Conservation (phyloP, 2,797 vertebrate genomes). For the Anguilla megastoma region DNA sequence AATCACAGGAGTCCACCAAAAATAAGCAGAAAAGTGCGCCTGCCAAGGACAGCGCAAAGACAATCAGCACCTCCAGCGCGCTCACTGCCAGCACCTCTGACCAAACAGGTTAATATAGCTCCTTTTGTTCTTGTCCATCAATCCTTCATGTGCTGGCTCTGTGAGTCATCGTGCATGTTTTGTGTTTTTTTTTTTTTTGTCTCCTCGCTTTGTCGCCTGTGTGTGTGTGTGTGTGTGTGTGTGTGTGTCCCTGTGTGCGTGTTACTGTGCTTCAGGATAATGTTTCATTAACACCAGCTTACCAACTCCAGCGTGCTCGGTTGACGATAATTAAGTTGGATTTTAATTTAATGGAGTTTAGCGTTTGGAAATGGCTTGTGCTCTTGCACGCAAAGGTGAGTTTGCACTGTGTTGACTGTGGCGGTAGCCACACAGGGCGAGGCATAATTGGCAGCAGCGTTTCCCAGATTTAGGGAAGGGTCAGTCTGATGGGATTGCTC, state of each 20-base stretch:
- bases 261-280: slow-evolving; percentile 16
- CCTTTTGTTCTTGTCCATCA: slow-evolving; percentile 63
- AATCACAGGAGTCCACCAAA: slow-evolving; percentile 94
- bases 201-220: slow-evolving; percentile 28
- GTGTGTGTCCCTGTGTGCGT: not conserved
- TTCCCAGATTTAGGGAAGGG: not conserved
- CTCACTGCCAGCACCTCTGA: slow-evolving; percentile 79
- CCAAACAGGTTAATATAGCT: slow-evolving; percentile 83
- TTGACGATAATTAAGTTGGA: slow-evolving; percentile 23
- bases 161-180: slow-evolving; percentile 51
- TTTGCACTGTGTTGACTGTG: slow-evolving; percentile 22
- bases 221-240: slow-evolving; percentile 20
- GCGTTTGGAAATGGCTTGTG: slow-evolving; percentile 21
- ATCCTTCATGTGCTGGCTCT: slow-evolving; percentile 32
- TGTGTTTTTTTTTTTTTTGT: slow-evolving; percentile 40
- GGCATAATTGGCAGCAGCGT: not conserved
- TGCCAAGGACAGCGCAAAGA: slow-evolving; percentile 81
- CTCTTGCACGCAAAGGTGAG: slow-evolving; percentile 28
- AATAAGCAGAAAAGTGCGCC: slow-evolving; percentile 83
- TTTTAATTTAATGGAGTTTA: slow-evolving; percentile 18
- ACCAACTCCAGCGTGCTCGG: slow-evolving; percentile 20
- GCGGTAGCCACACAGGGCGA: not conserved
- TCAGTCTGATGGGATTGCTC: not conserved
- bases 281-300: slow-evolving; percentile 1
- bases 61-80: slow-evolving; percentile 67